Percentiles rank a stretch among this genome's conserved stretches.
These are phyloP conservation scores for Lutraria lutraria DNA, from an alignment of 2,888 invertebrate genomes.

Conservation along the genomic window DNA sequence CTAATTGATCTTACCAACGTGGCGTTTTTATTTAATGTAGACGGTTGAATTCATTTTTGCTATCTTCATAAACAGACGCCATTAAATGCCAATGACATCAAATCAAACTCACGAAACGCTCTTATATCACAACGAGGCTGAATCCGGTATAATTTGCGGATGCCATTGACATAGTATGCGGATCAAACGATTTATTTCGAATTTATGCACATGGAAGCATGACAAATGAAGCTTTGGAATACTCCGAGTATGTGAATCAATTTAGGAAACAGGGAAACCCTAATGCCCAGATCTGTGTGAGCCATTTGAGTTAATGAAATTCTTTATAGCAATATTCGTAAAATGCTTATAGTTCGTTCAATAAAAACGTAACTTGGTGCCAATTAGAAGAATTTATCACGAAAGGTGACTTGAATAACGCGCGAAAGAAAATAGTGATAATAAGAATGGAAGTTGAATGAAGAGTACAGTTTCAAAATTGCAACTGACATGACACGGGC, in stretches of 20 bases:
- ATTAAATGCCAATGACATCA: not conserved
- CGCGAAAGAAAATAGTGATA: too few species aligned
- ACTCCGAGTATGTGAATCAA: not conserved
- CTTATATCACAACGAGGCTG: not conserved
- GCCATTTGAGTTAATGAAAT: not conserved
- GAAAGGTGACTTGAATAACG: too few species aligned
- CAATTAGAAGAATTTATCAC: too few species aligned
- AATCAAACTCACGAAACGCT: slow-evolving; percentile 8
- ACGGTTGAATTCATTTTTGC: not conserved
- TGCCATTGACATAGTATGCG: not conserved
- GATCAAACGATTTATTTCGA: not conserved
- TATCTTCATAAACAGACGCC: not conserved
- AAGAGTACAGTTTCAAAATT: too few species aligned
- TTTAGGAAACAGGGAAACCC: not conserved
- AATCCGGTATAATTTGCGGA: not conserved
- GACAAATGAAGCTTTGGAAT: not conserved
- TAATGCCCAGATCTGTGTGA: not conserved
- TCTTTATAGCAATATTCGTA: not conserved
- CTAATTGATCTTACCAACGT: not conserved
- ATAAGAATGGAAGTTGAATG: too few species aligned
- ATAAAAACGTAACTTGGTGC: too few species aligned
- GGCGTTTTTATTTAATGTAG: not conserved
- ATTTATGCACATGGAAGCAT: not conserved
- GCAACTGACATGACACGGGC: too few species aligned
- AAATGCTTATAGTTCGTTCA: not conserved